These are phyloP conservation scores for Colistium nudipinnis DNA, from an alignment of 2,113 vertebrate species.

Conservation along the genomic window DNA sequence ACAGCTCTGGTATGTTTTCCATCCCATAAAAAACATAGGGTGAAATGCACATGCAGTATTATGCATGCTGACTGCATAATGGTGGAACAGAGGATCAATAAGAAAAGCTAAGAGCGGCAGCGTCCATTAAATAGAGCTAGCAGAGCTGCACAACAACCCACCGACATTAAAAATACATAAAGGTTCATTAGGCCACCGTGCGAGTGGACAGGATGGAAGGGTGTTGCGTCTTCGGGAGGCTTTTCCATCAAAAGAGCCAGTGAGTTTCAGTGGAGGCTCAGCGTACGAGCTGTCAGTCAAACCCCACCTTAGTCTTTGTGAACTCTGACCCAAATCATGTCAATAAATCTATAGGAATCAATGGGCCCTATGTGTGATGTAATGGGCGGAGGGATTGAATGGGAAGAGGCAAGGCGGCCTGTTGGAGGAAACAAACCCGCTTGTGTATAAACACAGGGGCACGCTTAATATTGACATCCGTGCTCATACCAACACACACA, in stretches of 20 bases:
- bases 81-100: conserved; percentile 70
- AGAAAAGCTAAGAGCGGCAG: conserved; percentile 48
- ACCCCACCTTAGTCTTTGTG: conserved; percentile 58
- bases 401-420: conserved; percentile 44
- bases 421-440: conserved; percentile 49
- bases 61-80: conserved; percentile 56
- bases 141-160: conserved; percentile 43
- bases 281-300: conserved; percentile 57
- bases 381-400: conserved; percentile 50
- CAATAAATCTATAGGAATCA: conserved; percentile 76
- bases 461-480: conserved; percentile 23
- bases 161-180: conserved; percentile 78
- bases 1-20: conserved; percentile 37
- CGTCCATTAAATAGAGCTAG: conserved; percentile 63
- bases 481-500: conserved; percentile 11
- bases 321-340: conserved; percentile 72
- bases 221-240: conserved; percentile 44
- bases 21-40: conserved; percentile 18
- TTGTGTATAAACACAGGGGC: conserved; percentile 52
- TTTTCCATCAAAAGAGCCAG: conserved; percentile 30
- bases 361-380: conserved; percentile 61
- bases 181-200: conserved; percentile 56
- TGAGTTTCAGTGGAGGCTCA: conserved; percentile 29
- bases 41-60: conserved; percentile 28
- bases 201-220: conserved; percentile 47